phyloP scores from a whole-genome alignment of 1,140 invertebrate genomes.

The Drosophila tsacasi region DNA sequence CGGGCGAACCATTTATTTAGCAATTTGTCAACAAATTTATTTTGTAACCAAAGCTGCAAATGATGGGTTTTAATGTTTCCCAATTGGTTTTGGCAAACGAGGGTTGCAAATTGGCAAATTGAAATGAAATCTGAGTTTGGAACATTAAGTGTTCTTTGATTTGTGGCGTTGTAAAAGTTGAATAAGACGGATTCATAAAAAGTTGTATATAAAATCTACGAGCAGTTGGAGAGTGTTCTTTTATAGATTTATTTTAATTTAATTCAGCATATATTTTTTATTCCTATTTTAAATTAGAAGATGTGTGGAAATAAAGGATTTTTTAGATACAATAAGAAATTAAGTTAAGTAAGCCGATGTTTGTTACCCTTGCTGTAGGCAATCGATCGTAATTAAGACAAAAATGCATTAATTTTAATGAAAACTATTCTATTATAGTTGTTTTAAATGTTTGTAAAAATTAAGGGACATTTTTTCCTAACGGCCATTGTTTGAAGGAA shows the following conservation, averaged over 20 bases:
- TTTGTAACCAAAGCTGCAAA: constrained; percentile 83
- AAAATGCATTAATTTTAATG: too few species aligned
- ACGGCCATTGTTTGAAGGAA: too few species aligned
- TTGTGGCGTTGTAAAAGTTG: background rate
- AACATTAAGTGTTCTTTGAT: constrained; percentile 68
- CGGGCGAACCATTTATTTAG: constrained; percentile 71
- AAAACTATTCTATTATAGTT: too few species aligned
- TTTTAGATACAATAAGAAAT: background rate
- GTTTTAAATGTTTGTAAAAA: too few species aligned
- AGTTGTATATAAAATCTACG: background rate
- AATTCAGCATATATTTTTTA: too few species aligned
- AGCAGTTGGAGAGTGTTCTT: background rate
- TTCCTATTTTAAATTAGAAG: too few species aligned
- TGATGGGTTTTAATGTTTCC: constrained; percentile 79
- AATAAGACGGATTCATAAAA: constrained; percentile 5
- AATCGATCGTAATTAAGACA: too few species aligned
- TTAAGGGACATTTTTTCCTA: too few species aligned
- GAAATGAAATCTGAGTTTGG: constrained; percentile 64
- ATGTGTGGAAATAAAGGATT: too few species aligned
- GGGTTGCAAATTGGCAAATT: constrained; percentile 36
- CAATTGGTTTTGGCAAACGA: constrained; percentile 49
- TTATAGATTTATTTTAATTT: background rate
- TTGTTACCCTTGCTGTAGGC: too few species aligned
- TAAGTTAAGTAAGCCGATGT: background rate
- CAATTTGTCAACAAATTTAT: constrained; percentile 82